Conservation (phyloP, 2,797 vertebrate genomes). For the Sphenopsis melanotis region DNA sequence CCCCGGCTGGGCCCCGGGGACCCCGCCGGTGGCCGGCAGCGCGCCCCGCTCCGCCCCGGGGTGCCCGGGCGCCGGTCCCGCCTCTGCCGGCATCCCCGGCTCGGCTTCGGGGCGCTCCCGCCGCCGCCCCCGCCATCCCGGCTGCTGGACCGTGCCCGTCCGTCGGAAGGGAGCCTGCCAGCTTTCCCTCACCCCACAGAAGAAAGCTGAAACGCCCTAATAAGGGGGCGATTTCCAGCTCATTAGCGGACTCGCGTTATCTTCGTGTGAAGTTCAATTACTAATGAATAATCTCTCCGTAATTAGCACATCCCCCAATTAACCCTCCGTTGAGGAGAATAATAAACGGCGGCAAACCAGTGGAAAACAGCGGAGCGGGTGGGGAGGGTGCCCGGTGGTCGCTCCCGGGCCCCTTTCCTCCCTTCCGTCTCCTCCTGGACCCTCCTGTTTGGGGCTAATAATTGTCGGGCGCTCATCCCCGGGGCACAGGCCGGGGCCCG, state of each 20-base stretch:
- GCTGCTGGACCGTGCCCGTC: not conserved
- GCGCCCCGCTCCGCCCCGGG: not conserved
- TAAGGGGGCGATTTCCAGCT: not conserved
- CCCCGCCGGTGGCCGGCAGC: fast-evolving
- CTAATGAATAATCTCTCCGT: not conserved
- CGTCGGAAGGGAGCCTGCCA: not conserved
- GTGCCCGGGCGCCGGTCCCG: not conserved
- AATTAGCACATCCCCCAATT: not conserved
- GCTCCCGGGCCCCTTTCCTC: not conserved
- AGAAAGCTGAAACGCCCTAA: not conserved
- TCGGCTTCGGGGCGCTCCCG: not conserved
- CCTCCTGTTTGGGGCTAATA: not conserved
- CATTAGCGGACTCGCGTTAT: not conserved
- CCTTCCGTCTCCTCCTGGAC: fast-evolving
- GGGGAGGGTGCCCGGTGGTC: not conserved
- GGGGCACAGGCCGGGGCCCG: not conserved
- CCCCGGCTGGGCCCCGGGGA: not conserved
- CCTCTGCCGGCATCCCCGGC: not conserved
- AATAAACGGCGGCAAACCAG: not conserved
- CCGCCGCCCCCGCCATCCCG: not conserved
- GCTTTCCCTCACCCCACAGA: not conserved
- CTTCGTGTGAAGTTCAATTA: not conserved
- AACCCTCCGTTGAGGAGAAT: not conserved
- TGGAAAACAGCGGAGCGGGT: not conserved
- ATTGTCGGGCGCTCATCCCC: not conserved